phyloP scores from a whole-genome alignment of 2,113 vertebrate species.

The Marcusenius ussheri region DNA sequence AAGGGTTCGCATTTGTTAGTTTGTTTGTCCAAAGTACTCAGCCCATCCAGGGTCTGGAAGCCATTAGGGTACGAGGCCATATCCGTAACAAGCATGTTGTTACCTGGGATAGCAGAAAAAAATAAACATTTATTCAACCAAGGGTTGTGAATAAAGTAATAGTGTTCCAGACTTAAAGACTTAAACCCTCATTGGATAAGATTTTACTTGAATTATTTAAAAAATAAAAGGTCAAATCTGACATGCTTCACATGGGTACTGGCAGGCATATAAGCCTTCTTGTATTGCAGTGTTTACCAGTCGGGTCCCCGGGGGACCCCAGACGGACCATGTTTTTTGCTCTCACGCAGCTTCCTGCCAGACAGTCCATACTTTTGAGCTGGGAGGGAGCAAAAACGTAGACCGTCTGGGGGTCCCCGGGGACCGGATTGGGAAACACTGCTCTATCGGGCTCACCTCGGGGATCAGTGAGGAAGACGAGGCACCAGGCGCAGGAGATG shows the following conservation, averaged over 20 bases:
- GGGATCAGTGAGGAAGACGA: slow-evolving; percentile 67
- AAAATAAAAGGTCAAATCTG: slow-evolving; percentile 4
- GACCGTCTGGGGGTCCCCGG: not conserved
- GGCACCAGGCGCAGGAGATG: slow-evolving; percentile 68
- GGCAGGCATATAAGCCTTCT: not conserved
- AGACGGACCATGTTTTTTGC: not conserved
- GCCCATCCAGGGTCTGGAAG: not conserved
- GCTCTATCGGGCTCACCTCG: slow-evolving; percentile 49
- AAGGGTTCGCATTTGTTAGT: not conserved
- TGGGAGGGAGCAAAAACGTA: not conserved
- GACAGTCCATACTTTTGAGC: not conserved
- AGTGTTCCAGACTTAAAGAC: not conserved
- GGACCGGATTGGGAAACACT: not conserved
- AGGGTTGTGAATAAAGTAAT: not conserved
- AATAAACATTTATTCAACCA: not conserved
- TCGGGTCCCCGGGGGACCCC: not conserved
- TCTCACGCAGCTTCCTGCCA: not conserved
- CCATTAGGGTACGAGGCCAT: not conserved
- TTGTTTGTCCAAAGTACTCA: not conserved
- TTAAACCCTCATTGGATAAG: not conserved
- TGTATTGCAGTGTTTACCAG: not conserved
- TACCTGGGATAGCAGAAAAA: not conserved
- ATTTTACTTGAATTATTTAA: not conserved
- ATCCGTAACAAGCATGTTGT: not conserved
- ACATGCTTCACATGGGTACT: not conserved